Conservation (phyloP, 1,140 invertebrate genomes). For the Hypsibius dujardini region DNA sequence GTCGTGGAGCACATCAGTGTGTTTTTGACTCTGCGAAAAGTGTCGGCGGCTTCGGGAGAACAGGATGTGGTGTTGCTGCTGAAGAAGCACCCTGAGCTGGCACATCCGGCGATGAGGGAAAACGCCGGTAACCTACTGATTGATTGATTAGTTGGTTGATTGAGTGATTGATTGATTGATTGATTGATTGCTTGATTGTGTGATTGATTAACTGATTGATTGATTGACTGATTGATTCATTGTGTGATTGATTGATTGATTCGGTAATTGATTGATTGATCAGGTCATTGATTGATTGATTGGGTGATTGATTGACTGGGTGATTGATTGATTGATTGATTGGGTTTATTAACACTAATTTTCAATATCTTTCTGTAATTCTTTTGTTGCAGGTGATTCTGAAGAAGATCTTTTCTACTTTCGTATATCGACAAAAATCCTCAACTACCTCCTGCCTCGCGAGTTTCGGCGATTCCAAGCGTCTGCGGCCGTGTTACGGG, state of each 20-base stretch:
- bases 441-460: neutral
- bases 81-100: neutral
- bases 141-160: too few relatives aligned
- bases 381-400: neutral
- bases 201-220: too few relatives aligned
- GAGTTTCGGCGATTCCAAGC: neutral
- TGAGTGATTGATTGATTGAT: too few relatives aligned
- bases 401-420: neutral
- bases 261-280: too few relatives aligned
- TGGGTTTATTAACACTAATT: neutral
- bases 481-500: neutral
- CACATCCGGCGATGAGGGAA: neutral
- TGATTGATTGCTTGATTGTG: too few relatives aligned
- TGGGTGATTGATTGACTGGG: too few relatives aligned
- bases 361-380: neutral
- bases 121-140: too few relatives aligned
- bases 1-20: constrained; percentile 1
- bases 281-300: too few relatives aligned
- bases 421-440: neutral
- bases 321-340: neutral
- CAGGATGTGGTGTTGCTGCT: neutral
- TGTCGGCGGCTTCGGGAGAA: neutral
- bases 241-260: too few relatives aligned
- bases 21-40: neutral
- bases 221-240: too few relatives aligned